Evolutionary conservation across 2,888 invertebrate species (phyloP).

Genomic region (Emmelina monodactyla): DNA sequence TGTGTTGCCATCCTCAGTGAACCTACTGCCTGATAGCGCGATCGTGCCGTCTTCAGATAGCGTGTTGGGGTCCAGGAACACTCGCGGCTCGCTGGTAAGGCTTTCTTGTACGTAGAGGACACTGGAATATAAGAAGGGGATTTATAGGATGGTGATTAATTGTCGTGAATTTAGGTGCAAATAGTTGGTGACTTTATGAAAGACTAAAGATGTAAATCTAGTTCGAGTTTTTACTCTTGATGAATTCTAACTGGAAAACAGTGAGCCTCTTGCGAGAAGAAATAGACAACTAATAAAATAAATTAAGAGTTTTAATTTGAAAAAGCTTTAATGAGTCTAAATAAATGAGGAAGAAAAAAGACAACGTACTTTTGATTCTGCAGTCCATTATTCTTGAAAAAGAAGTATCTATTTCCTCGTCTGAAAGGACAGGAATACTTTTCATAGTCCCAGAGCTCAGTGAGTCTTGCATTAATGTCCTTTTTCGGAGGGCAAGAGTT

Average conservation of each 20-base stretch:
- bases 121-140: slow-evolving; percentile 60
- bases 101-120: slow-evolving; percentile 89
- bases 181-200: too few species aligned
- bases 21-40: slow-evolving; percentile 76
- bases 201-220: too few species aligned
- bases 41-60: slow-evolving; percentile 92
- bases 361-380: slow-evolving; percentile 91
- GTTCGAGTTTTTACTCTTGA: too few species aligned
- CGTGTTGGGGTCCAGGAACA: slow-evolving; percentile 95
- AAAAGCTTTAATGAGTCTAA: too few species aligned
- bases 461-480: slow-evolving; percentile 79
- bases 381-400: slow-evolving; percentile 90
- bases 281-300: too few species aligned
- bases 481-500: slow-evolving; percentile 77
- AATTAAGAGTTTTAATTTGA: too few species aligned
- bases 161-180: too few species aligned
- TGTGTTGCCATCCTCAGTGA: slow-evolving; percentile 88
- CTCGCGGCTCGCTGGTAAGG: slow-evolving; percentile 75
- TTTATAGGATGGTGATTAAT: too few species aligned
- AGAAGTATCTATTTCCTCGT: slow-evolving; percentile 88
- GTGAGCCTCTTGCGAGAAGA: too few species aligned
- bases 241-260: too few species aligned
- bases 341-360: too few species aligned
- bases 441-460: slow-evolving; percentile 95
- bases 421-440: slow-evolving; percentile 89